Evolutionary conservation across 2,797 vertebrate species (phyloP), one percentile per base, ranked within the genome.

Genomic region (Novumbra hubbsi): DNA sequence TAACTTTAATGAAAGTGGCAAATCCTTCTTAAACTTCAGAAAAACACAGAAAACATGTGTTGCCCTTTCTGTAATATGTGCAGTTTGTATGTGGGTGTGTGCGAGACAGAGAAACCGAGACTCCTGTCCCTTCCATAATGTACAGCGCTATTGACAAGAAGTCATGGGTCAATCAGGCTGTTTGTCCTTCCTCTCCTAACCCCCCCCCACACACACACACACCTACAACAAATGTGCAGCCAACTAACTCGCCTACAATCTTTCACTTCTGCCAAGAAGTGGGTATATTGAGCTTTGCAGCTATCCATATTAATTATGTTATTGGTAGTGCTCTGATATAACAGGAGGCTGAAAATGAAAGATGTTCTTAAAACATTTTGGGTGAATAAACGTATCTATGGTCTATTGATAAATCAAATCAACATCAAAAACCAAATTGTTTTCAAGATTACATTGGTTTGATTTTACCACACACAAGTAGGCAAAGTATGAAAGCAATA

Each of bases 171-270:
- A 77, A 71, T 30, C 76, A 48, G 76, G 49, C 65, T 77, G 68
- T 79, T 81, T 80, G 80, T 77, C 70, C 72, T 81, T n/a, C 30
- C 65, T 68, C 77, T 76, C 64, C 38, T 8, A 62, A 2, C 41
- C 52, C 30, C 48, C 24, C 12, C 66, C 16, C 19, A 21, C 4
- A 21, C 52, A 30, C 30, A 67, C 66, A 32, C 65, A 68, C 65
- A 72, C 82, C 84, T 80, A 82, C 84, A 80, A 73, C 50, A 75
- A 77, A 78, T 77, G 80, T 74, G 52, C 83, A 28, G 78, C 78
- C 85, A 83, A 80, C 77, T 74, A 80, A 80, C 75, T 79, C 81
- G 76, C 80, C 77, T 80, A 81, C 82, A 32, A 75, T 68, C 64
- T 73, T 73, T 71, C 65, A 63, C 68, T 71, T 17, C 71, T 49